Conservation (phyloP, 2,888 invertebrate genomes). For the Calameuta pallipes region DNA sequence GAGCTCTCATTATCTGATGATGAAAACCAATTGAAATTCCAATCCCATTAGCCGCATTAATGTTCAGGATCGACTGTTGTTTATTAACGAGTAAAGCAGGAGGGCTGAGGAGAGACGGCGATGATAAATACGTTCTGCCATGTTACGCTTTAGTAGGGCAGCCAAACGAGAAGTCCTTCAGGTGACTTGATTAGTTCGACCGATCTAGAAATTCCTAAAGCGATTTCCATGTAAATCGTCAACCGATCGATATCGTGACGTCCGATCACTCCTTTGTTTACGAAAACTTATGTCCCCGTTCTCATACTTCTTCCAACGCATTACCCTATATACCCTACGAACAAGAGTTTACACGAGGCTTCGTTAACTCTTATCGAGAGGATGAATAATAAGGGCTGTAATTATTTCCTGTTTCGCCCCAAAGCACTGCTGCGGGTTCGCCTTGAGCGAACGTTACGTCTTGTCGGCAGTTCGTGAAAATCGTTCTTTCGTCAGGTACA, state of each 20-base stretch:
- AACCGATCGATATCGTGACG: slow-evolving; percentile 16
- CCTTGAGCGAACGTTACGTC: neutral
- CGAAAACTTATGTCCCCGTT: slow-evolving; percentile 3
- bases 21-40: neutral
- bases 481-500: neutral
- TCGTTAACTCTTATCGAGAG: neutral
- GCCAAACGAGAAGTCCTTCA: neutral
- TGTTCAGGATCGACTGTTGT: neutral
- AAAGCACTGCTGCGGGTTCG: neutral
- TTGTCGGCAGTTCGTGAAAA: neutral
- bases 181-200: neutral
- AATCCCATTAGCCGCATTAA: neutral
- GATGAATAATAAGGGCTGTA: neutral
- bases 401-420: neutral
- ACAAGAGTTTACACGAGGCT: neutral
- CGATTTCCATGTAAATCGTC: slow-evolving; percentile 16
- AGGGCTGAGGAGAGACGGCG: too few species aligned
- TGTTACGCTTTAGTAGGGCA: neutral
- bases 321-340: neutral
- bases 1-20: neutral
- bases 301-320: neutral
- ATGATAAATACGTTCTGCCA: neutral
- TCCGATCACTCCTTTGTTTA: slow-evolving; percentile 5
- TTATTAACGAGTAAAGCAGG: neutral
- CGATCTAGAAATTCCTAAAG: neutral